Evolutionary conservation across 2,888 invertebrate genomes (phyloP), one percentile per base, ranked within the genome.

Genomic region (Blomia tropicalis): DNA sequence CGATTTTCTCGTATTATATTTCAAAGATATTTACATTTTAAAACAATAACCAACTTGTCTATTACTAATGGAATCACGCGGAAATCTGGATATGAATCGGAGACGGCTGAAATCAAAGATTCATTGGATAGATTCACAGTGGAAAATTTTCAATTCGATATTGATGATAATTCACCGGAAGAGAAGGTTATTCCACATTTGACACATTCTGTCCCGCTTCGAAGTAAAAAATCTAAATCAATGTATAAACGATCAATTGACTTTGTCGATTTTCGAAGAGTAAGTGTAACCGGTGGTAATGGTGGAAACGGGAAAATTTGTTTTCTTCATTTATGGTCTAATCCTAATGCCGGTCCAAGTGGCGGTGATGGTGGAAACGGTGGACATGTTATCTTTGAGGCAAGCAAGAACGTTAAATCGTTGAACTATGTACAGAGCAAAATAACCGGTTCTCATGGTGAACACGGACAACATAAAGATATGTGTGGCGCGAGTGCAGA

Each of bases 361-460:
- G 95, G 93, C 0, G 96, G 95, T 0, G 91, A 96, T 73, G 98
- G 96, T 0, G 98, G 98, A 0, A 81, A 87, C 71, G 95, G 95
- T 0, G 95, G 89, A 0, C 95, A 96, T 76, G 84, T 96, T 1
- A 80, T 95, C 62, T 85, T 95, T 63, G 67, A 77, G 80, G 68
- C 68, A 4, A 61, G 64, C 22, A n/a, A 25, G 17, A 77, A 82
- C 60, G 77, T 83, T 0, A 84, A 79, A 66, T 85, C 87, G 69
- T 77, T 93, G 27, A 79, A 80, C 64, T 80, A 84, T 70, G 73
- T 90, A 47, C 72, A 74, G 1, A 71, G 81, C 0, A 73, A 83
- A 14, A 70, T 81, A 1, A 74, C 75, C 69, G 93, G 83, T 0
- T 75, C 79, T 22, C 71, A 78, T 66, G 95, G 95, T 0, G 83